Percentiles rank a stretch among this genome's conserved stretches.
These are phyloP conservation scores for Heterocephalus glaber DNA, from an alignment of 2,113 vertebrate genomes.

Conservation along the genomic window DNA sequence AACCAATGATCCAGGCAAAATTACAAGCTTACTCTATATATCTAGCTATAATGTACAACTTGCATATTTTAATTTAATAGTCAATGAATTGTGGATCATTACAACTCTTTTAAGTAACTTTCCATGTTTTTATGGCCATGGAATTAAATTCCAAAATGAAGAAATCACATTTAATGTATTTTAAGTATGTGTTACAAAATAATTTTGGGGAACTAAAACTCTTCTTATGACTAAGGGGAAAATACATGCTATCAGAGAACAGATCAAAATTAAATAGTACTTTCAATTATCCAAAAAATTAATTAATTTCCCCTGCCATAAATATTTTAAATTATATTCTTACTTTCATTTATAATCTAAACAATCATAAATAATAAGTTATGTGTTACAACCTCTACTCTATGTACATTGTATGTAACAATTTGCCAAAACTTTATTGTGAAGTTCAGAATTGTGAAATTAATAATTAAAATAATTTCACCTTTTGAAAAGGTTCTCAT, in stretches of 20 bases:
- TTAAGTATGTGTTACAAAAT: not conserved
- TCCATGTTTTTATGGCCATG: not conserved
- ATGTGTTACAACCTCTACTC: not conserved
- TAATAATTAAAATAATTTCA: not conserved
- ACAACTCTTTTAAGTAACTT: conserved; percentile 30
- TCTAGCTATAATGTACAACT: conserved; percentile 25
- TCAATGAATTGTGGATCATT: not conserved
- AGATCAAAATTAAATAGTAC: not conserved
- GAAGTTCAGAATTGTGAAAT: not conserved
- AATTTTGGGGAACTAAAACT: not conserved
- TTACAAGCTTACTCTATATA: conserved; percentile 46
- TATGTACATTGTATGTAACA: not conserved
- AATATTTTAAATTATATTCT: not conserved
- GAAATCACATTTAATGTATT: conserved; percentile 8
- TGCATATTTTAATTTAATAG: conserved; percentile 59
- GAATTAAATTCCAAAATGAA: conserved; percentile 57
- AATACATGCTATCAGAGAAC: not conserved
- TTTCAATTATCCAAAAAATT: not conserved
- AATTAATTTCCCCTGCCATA: not conserved
- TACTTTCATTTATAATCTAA: not conserved
- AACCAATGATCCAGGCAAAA: conserved; percentile 34
- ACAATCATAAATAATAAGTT: not conserved
- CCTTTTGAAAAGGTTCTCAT: not conserved
- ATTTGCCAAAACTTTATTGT: not conserved
- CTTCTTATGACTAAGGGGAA: not conserved